These are phyloP conservation scores for Phrynocephalus forsythii DNA, from an alignment of 2,797 vertebrate species.

Conservation along the genomic window DNA sequence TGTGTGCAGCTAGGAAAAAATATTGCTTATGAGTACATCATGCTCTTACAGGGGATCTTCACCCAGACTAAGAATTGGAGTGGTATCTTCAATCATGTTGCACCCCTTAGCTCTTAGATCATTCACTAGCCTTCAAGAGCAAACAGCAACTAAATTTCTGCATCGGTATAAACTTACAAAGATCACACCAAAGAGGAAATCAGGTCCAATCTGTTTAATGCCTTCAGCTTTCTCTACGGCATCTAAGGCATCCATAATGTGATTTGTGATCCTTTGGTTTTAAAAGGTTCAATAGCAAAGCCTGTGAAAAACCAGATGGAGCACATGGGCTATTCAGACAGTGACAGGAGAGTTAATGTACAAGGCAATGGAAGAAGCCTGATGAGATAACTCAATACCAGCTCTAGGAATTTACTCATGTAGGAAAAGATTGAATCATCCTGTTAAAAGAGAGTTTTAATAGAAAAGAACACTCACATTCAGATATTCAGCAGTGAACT, in stretches of 20 bases:
- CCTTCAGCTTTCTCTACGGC: neutral
- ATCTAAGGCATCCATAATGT: neutral
- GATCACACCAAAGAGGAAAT: neutral
- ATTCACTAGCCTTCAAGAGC: neutral
- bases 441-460: constrained; percentile 28
- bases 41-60: neutral
- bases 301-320: constrained; percentile 1
- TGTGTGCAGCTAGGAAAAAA: neutral
- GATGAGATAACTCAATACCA: constrained; percentile 29
- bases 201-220: neutral
- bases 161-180: neutral
- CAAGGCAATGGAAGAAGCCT: constrained; percentile 30
- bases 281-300: constrained; percentile 3
- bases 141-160: neutral
- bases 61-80: neutral
- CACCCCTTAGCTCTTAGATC: neutral
- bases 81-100: neutral
- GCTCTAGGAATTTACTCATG: constrained; percentile 31
- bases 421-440: constrained; percentile 14
- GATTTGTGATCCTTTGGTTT: neutral
- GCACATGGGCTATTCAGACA: neutral
- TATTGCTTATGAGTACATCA: neutral
- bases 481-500: constrained; percentile 32
- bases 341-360: constrained; percentile 10
- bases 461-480: constrained; percentile 28